Evolutionary conservation across 2,113 vertebrate species (phyloP), one percentile per base, ranked within the genome.

Genomic region (Amphilophus citrinellus): DNA sequence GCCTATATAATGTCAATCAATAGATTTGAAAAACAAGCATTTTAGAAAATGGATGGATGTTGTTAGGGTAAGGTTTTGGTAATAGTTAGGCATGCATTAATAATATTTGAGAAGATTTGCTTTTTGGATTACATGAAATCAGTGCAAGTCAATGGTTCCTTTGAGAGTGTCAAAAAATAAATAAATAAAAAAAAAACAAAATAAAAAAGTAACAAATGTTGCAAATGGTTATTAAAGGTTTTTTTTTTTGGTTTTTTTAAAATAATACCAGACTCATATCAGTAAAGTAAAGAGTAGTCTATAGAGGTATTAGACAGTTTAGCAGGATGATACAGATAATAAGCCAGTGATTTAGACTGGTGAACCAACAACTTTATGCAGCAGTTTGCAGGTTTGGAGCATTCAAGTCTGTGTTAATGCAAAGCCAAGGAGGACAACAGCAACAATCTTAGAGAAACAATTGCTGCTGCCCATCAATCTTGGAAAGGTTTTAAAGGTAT

Each of bases 31-130:
- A 18, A 53, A 47, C 44, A 18, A 53, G 50, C 13, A 14, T 2
- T 47, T 44, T 2, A 71, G 44, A 50, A 71, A 71, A 15, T 47
- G 13, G 47, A 50, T 27, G 27, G 27, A 27, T 27, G 27, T 22
- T 73, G 47, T 56, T 73, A 56, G 47, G 47, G 30, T 56, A 56
- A 73, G 68, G 18, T 73, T 73, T 35, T 73, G 47, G 27, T 73
- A 73, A 35, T n/a, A 60, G 15, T 61, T 61, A 27, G 17, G 30
- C 9, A 61, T 10, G 14, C 10, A 32, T 32, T 30, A 30, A 14
- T 30, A 32, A 61, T 17, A 61, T 61, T 32, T 32, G 60, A 18
- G 60, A 61, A 61, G 14, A 24, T 27, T 9, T 61, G 32, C 59
- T 59, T 59, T 59, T 59, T 27, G 11, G 24, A 7, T 30, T 61